These are phyloP conservation scores for Suillia variegata DNA, from an alignment of 2,888 invertebrate species.

Conservation along the genomic window DNA sequence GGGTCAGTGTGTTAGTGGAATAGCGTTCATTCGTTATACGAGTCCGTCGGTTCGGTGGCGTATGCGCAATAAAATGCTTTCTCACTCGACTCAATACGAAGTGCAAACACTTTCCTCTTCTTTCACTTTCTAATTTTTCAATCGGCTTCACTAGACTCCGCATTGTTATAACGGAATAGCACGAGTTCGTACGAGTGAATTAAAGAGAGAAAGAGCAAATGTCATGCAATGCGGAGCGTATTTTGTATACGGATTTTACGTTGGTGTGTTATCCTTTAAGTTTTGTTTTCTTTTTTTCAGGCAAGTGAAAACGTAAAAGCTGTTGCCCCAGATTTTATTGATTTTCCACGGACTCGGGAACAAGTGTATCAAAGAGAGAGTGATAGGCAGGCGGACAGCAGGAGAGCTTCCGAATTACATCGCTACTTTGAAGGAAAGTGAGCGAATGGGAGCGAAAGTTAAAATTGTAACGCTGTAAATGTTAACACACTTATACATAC, in stretches of 20 bases:
- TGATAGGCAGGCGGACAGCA: background rate
- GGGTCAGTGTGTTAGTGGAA: slow-evolving; percentile 40
- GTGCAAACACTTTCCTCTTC: slow-evolving; percentile 19
- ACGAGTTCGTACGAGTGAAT: too few species aligned
- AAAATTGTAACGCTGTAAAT: slow-evolving; percentile 31
- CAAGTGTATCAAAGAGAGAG: background rate
- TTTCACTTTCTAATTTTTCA: background rate
- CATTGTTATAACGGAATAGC: too few species aligned
- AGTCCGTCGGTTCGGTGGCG: slow-evolving; percentile 21
- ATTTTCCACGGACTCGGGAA: slow-evolving; percentile 39
- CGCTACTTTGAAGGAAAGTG: background rate
- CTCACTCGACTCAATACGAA: too few species aligned
- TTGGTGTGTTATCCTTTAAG: background rate
- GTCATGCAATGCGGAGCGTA: background rate
- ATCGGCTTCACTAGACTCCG: too few species aligned
- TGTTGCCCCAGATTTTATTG: slow-evolving; percentile 59
- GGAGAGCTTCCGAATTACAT: slow-evolving; percentile 8
- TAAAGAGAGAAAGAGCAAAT: background rate
- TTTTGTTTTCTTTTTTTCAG: background rate
- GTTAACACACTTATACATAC: too few species aligned
- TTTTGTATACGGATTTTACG: too few species aligned
- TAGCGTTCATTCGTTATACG: background rate
- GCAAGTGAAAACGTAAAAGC: slow-evolving; percentile 45
- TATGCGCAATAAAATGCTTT: slow-evolving; percentile 30
- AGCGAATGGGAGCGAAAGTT: slow-evolving; percentile 28